These are phyloP conservation scores for Vicugna pacos DNA, from an alignment of 2,113 vertebrate species.

Conservation along the genomic window DNA sequence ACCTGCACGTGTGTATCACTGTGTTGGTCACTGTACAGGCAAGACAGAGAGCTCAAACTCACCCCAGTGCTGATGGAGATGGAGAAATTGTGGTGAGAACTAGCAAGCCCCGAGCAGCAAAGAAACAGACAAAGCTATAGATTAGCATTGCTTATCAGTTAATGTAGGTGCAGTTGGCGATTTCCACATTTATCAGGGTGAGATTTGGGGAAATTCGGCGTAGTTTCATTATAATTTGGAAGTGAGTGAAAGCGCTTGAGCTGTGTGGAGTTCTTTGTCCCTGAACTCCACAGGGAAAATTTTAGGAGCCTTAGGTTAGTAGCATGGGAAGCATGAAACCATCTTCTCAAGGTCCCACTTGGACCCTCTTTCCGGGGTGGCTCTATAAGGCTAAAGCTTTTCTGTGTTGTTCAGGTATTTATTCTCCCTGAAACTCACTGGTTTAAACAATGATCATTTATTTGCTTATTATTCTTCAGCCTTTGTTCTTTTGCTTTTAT, in stretches of 20 bases:
- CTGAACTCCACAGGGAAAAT: not conserved
- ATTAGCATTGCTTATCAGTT: not conserved
- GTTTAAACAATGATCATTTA: not conserved
- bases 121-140: not conserved
- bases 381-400: not conserved
- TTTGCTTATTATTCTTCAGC: not conserved
- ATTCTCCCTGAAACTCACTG: not conserved
- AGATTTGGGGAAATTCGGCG: not conserved
- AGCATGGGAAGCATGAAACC: not conserved
- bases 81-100: not conserved
- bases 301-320: not conserved
- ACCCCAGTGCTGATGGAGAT: not conserved
- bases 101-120: not conserved
- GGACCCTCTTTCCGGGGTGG: not conserved
- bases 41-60: not conserved
- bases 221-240: not conserved
- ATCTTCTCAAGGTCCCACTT: not conserved
- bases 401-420: not conserved
- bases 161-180: not conserved
- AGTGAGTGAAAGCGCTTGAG: not conserved
- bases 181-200: not conserved
- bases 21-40: not conserved
- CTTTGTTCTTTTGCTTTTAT: constrained; percentile 16
- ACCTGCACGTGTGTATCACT: not conserved
- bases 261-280: not conserved